These are phyloP conservation scores for Lagodon rhomboides DNA, from an alignment of 2,797 vertebrate genomes.

Conservation along the genomic window DNA sequence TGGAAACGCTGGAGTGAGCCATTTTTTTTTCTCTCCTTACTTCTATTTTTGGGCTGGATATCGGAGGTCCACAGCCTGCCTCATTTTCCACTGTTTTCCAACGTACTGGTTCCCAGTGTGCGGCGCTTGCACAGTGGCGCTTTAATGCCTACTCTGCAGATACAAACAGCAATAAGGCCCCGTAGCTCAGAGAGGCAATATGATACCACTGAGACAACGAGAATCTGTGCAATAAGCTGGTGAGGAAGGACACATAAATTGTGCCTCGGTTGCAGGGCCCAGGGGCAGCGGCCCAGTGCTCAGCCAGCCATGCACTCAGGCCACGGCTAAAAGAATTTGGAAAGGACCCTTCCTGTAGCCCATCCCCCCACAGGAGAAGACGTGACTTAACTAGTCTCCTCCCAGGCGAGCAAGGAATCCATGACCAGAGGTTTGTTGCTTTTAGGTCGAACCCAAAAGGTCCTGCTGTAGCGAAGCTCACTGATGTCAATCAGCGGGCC, in stretches of 20 bases:
- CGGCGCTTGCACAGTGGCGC: constrained; percentile 20
- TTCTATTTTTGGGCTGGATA: constrained; percentile 85
- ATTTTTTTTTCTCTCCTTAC: constrained; percentile 71
- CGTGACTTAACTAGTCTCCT: constrained; percentile 65
- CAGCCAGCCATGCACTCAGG: constrained; percentile 82
- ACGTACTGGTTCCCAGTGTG: constrained; percentile 78
- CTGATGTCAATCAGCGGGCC: neutral
- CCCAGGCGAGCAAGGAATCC: constrained; percentile 52
- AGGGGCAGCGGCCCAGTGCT: constrained; percentile 78
- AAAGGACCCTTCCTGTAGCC: constrained; percentile 77
- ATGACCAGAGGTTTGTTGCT: constrained; percentile 23
- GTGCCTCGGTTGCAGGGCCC: constrained; percentile 74
- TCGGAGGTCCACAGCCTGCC: constrained; percentile 72
- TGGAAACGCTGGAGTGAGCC: constrained; percentile 83
- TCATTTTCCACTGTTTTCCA: constrained; percentile 77
- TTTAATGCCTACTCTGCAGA: constrained; percentile 47
- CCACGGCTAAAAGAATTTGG: constrained; percentile 81
- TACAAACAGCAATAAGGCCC: constrained; percentile 63
- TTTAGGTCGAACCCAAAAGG: constrained; percentile 32
- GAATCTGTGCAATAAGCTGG: constrained; percentile 78
- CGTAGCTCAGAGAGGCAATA: constrained; percentile 65
- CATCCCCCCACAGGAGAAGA: constrained; percentile 73
- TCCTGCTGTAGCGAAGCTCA: constrained; percentile 1
- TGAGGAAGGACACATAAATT: constrained; percentile 79
- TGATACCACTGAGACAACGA: constrained; percentile 75